Conservation (phyloP, 2,888 invertebrate genomes). For the Leptarthrus brevirostris region DNA sequence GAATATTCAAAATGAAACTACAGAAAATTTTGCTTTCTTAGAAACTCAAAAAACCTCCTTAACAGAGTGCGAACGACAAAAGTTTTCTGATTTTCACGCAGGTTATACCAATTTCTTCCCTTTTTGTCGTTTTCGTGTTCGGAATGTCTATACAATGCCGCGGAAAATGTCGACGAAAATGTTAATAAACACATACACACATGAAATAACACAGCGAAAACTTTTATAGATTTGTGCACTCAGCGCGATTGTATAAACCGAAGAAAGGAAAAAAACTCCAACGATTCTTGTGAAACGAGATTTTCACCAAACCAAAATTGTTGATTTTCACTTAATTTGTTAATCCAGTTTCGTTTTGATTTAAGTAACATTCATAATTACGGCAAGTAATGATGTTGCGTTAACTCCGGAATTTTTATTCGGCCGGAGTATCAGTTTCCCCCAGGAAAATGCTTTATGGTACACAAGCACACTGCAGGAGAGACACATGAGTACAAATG, state of each 20-base stretch:
- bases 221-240: too few species aligned
- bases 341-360: slow-evolving; percentile 23
- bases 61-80: slow-evolving; percentile 31
- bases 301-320: background rate
- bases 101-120: slow-evolving; percentile 43
- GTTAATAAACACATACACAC: slow-evolving; percentile 51
- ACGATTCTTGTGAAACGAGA: background rate
- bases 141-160: slow-evolving; percentile 52
- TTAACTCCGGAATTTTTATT: slow-evolving; percentile 29
- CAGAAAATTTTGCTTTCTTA: background rate
- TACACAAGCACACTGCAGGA: slow-evolving; percentile 22
- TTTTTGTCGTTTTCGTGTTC: slow-evolving; percentile 43
- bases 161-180: slow-evolving; percentile 53
- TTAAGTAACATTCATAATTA: background rate
- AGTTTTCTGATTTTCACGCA: slow-evolving; percentile 38
- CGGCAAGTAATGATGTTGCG: background rate
- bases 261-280: too few species aligned
- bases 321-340: background rate
- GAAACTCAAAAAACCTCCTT: background rate
- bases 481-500: background rate
- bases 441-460: slow-evolving; percentile 8
- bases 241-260: background rate
- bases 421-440: slow-evolving; percentile 19
- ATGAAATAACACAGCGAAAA: background rate
- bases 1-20: background rate